Evolutionary conservation across 2,797 vertebrate genomes (phyloP).

Genomic region (Periophthalmus magnuspinnatus): DNA sequence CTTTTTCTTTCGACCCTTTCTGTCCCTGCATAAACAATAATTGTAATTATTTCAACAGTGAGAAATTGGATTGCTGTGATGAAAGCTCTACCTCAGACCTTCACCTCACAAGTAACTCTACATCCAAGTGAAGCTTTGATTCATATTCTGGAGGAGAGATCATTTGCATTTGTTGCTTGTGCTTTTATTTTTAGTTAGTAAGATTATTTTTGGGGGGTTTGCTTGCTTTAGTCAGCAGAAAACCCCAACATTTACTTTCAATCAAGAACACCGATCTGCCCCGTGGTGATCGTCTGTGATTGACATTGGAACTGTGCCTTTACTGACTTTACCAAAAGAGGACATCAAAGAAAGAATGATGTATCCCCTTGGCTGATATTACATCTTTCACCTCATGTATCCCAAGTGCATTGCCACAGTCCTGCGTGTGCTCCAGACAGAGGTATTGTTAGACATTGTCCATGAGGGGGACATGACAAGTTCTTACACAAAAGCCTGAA

Average conservation of each 20-base stretch:
- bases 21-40: no score
- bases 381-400: no score
- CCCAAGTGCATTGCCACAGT: no score
- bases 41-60: constrained; percentile 15
- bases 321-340: no score
- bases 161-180: background rate
- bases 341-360: no score
- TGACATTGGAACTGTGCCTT: constrained; percentile 24
- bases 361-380: no score
- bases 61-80: constrained; percentile 16
- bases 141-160: constrained; percentile 32
- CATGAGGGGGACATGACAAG: no score
- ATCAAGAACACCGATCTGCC: constrained; percentile 15
- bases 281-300: constrained; percentile 27
- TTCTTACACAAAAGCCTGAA: no score
- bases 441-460: no score
- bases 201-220: constrained; percentile 11
- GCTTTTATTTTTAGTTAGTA: background rate
- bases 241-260: constrained; percentile 19
- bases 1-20: background rate
- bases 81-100: constrained; percentile 18
- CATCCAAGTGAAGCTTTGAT: constrained; percentile 30
- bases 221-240: constrained; percentile 23
- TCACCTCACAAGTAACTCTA: background rate
- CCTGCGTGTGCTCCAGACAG: no score